phyloP scores from a whole-genome alignment of 2,888 invertebrate species.

The Automeris io region DNA sequence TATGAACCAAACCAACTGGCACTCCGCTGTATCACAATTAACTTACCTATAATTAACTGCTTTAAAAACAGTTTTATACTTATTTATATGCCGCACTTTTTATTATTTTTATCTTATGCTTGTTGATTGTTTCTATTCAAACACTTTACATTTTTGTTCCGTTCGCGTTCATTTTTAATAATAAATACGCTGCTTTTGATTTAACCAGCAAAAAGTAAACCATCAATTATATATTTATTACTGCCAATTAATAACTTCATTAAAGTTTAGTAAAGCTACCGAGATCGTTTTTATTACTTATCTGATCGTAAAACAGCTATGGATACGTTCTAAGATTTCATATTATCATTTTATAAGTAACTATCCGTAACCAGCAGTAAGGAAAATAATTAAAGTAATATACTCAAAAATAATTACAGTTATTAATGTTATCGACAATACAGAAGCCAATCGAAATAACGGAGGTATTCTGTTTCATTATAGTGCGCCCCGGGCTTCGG shows the following conservation, averaged over 20 bases:
- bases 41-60: constrained; percentile 47
- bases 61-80: constrained; percentile 45
- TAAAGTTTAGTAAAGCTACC: background rate
- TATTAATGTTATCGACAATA: constrained; percentile 57
- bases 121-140: constrained; percentile 34
- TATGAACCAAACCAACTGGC: constrained; percentile 42
- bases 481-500: constrained; percentile 52
- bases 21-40: constrained; percentile 45
- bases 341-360: constrained; percentile 22
- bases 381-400: constrained; percentile 43
- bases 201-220: background rate
- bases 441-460: constrained; percentile 63
- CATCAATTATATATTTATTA: background rate
- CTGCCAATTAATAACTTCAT: background rate
- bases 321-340: constrained; percentile 18
- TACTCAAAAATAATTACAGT: constrained; percentile 44
- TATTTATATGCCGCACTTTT: constrained; percentile 40
- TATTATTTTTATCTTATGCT: constrained; percentile 31
- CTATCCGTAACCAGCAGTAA: constrained; percentile 28
- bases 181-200: background rate
- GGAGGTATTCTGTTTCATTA: constrained; percentile 53
- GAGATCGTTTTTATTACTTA: constrained; percentile 8
- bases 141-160: constrained; percentile 12
- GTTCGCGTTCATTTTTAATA: constrained; percentile 10
- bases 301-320: constrained; percentile 10